Evolutionary conservation across 1,140 invertebrate species (phyloP).

Genomic region (Nixonia krombeini): DNA sequence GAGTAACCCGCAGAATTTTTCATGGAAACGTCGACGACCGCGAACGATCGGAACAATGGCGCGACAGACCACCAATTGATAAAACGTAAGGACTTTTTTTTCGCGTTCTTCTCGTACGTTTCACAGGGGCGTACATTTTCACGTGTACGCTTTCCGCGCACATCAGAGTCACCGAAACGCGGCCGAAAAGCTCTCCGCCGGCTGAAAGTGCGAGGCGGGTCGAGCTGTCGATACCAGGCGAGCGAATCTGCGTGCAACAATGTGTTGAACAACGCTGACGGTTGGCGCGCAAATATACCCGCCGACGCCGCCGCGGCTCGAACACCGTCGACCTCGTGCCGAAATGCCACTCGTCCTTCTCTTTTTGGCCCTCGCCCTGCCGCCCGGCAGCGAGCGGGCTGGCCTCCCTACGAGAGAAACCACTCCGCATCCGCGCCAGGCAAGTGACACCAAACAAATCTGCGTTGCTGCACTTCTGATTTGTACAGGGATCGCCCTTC

Average conservation of each 20-base stretch:
- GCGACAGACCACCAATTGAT: too few species aligned
- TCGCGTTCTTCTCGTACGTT: constrained; percentile 27
- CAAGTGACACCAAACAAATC: constrained; percentile 70
- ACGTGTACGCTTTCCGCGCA: constrained; percentile 44
- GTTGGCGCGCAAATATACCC: constrained; percentile 40
- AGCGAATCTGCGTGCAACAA: constrained; percentile 37
- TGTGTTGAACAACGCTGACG: constrained; percentile 47
- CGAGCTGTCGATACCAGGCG: constrained; percentile 49
- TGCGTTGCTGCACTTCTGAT: constrained; percentile 52
- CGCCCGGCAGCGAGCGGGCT: constrained; percentile 44
- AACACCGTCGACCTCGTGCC: constrained; percentile 52
- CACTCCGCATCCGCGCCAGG: constrained; percentile 54
- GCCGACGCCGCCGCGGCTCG: constrained; percentile 35
- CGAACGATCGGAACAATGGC: constrained; percentile 26
- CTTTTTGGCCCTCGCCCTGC: constrained; percentile 35
- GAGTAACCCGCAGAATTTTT: constrained; percentile 50
- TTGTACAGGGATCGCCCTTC: constrained; percentile 45
- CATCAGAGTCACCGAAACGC: constrained; percentile 43
- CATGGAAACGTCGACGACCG: constrained; percentile 46
- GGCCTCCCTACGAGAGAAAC: constrained; percentile 45
- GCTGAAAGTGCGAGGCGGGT: constrained; percentile 42
- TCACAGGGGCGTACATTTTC: constrained; percentile 41
- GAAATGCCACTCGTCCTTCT: constrained; percentile 45
- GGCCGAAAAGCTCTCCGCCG: constrained; percentile 43
- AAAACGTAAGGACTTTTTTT: constrained; percentile 43